Evolutionary conservation across 2,888 invertebrate genomes (phyloP).

Genomic region (Mechanitis messenoides): DNA sequence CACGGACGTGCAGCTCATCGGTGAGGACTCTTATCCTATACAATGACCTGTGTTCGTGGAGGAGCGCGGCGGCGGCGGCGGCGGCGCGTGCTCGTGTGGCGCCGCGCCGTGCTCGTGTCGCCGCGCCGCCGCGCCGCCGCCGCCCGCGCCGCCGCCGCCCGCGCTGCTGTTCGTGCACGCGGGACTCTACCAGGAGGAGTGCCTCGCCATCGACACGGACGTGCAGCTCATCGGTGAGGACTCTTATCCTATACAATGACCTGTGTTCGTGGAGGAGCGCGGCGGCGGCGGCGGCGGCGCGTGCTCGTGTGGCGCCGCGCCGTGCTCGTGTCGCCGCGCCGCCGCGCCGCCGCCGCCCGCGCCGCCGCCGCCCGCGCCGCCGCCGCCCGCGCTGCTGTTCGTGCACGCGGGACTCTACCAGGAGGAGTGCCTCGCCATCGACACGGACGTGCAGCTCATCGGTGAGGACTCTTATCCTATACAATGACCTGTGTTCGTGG

Average conservation of each 20-base stretch:
- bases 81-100: conserved; percentile 47
- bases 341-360: conserved; percentile 57
- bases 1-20: conserved; percentile 94
- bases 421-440: conserved; percentile 95
- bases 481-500: too few relatives aligned
- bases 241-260: too few relatives aligned
- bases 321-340: conserved; percentile 40
- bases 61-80: conserved; percentile 76
- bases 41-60: too few relatives aligned
- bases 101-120: conserved; percentile 39
- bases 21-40: conserved; percentile 48
- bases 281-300: conserved; percentile 50
- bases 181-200: conserved; percentile 95
- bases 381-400: conserved; percentile 87
- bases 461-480: conserved; percentile 64
- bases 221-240: conserved; percentile 89
- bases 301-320: conserved; percentile 44
- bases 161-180: conserved; percentile 95
- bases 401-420: conserved; percentile 95
- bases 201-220: conserved; percentile 94
- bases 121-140: conserved; percentile 44
- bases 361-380: too few relatives aligned
- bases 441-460: conserved; percentile 94
- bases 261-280: conserved; percentile 91
- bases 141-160: conserved; percentile 70